Evolutionary conservation across 2,797 vertebrate genomes (phyloP).

Genomic region (Pyrocephalus nanus): DNA sequence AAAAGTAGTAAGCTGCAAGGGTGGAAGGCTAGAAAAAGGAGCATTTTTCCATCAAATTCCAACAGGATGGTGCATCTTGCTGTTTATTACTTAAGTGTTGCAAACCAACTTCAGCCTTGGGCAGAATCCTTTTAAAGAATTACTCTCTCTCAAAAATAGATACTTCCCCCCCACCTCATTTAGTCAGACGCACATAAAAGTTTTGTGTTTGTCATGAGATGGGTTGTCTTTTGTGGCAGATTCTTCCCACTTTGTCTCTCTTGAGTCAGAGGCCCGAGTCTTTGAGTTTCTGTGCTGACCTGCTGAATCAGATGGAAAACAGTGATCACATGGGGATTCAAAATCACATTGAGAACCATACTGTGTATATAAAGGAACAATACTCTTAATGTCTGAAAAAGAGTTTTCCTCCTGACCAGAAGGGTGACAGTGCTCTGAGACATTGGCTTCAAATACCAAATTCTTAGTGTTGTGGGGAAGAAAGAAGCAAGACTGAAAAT

Average conservation of each 20-base stretch:
- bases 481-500: background rate
- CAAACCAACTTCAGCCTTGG: background rate
- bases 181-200: background rate
- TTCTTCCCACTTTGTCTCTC: background rate
- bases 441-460: slow-evolving; percentile 1
- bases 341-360: background rate
- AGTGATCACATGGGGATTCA: background rate
- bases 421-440: slow-evolving; percentile 18
- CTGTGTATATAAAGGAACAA: slow-evolving; percentile 36
- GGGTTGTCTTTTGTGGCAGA: background rate
- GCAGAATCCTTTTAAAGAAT: background rate
- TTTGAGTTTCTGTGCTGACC: background rate
- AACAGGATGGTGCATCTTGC: background rate
- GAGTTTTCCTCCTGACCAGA: background rate
- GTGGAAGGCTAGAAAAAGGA: background rate
- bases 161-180: accelerated
- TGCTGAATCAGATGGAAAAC: slow-evolving; percentile 14
- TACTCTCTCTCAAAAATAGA: background rate
- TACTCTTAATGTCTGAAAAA: slow-evolving; percentile 18
- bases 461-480: background rate
- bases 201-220: background rate
- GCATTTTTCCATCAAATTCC: background rate
- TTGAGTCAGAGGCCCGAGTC: background rate
- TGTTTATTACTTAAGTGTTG: background rate
- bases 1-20: background rate